Evolutionary conservation across 2,797 vertebrate species (phyloP), one percentile per base, ranked within the genome.

Genomic region (Liasis olivaceus): DNA sequence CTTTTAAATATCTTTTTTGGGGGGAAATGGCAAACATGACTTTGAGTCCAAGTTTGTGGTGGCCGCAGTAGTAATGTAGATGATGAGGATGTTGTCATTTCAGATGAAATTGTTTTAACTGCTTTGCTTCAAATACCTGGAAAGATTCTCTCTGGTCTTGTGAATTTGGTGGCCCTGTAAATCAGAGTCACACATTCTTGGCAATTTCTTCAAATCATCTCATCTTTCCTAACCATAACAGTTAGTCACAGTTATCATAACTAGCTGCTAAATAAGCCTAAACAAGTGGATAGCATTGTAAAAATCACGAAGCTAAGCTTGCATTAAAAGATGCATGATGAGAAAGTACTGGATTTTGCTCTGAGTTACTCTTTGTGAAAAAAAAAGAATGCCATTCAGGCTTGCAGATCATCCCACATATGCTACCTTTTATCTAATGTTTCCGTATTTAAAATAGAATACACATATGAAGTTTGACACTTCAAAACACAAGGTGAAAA

Each of bases 201-300:
- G 58, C 26, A 72, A 36, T 90, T 60, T 77, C 54, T 90, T 56
- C 84, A 86, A 69, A 72, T 87, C 54, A 90, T 90, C 64, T 90
- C 63, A 72, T 90, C 13, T 92, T 87, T 92, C 31, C 56, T 62
- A 62, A 87, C 86, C 63, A 92, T 87, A 90, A 92, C 63, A 85
- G 14, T n/a, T 77, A 58, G 42, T n/a, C 85, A 69, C 36, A 31
- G 89, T 92, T 87, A 36, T 89, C 84, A 92, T 90, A 89, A 64
- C 89, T 36, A 92, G 63, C 84, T 22, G 60, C 56, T 90, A 92
- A 92, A 90, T 58, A 85, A 89, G 31, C 72, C 51, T 58, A 84
- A 84, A 85, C 24, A 62, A 26, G 47, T 5, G 9, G 64, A 77
- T 14, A 77, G 28, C 1, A 0, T 36, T 88, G 15, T 87, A 26